Base-by-base conservation (phyloP, 2,888 invertebrate genomes). In the Apoderus coryli region DNA sequence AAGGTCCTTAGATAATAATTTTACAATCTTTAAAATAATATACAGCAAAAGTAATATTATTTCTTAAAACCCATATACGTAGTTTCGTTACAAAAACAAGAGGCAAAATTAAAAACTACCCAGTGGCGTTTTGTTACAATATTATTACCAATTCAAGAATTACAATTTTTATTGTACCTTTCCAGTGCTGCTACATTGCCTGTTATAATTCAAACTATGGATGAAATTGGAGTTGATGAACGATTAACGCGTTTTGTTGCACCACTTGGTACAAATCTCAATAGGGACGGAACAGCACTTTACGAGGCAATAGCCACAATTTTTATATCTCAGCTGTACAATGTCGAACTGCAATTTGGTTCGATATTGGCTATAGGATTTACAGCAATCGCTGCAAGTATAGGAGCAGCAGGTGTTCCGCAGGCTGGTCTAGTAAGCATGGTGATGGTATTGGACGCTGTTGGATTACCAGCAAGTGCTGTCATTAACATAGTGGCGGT, bases 281-380 rank as follows among this genome's bases (percentile, higher is more conserved):
- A 96, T 64, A 93, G 93, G 93, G 93, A 93, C 55, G 88, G 88
- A 9, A 93, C 93, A 0, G 95, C 95, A 2, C 65, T 98, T 14
- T 98, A 98, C 53, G 96, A 98, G 57, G 93, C 95, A 0, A 89
- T 96, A 4, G 96, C 95, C 0, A 95, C 95, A 12, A 79, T 96
- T 44, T 98, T 95, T 53, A 95, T 98, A 39, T 89, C 95, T 10
- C 96, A 98, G 61, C 72, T 89, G 41, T 72, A 86, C 49, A 73
- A 75, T 44, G 69, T 88, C 35, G 67, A 75, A 19, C 74, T 93
- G 59, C 75, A 80, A 9, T 74, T 92, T 40, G 86, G 89, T 12
- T 78, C 85, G 55, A 77, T 92, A 42, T 72, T 95, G 35, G 89
- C 92, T 34, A 81, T 95, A 37, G 88, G 89, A 36, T 48, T 59